These are phyloP conservation scores for Eriosoma lanigerum DNA, from an alignment of 1,140 invertebrate species.

Conservation along the genomic window DNA sequence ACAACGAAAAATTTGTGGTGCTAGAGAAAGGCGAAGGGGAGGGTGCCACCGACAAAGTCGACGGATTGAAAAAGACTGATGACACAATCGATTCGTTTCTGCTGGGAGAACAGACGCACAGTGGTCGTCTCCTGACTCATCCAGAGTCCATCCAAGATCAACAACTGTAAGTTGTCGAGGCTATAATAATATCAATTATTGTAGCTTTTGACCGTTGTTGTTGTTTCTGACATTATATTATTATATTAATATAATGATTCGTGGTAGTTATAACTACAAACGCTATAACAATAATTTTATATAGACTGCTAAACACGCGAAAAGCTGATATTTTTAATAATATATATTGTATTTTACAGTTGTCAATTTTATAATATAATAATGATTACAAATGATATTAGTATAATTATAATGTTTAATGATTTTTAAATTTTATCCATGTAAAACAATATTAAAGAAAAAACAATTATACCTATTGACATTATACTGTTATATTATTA, in stretches of 20 bases:
- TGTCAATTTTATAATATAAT: not conserved
- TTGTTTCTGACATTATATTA: no score
- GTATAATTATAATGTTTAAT: conserved; percentile 16
- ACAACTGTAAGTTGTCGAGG: conserved; percentile 47
- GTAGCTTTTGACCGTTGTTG: no score
- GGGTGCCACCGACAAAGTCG: not conserved
- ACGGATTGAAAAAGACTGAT: no score
- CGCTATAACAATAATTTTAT: no score
- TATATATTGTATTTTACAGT: conserved; percentile 7
- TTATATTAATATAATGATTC: no score
- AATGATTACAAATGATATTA: not conserved
- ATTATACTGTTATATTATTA: not conserved
- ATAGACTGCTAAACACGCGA: not conserved
- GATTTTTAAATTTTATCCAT: conserved; percentile 6
- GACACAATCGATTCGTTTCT: not conserved
- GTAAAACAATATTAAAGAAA: conserved; percentile 15
- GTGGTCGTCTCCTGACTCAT: not conserved
- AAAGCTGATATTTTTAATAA: conserved; percentile 29
- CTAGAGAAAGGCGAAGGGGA: not conserved
- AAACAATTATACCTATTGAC: not conserved
- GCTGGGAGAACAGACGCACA: not conserved
- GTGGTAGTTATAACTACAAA: no score
- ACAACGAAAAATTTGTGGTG: not conserved
- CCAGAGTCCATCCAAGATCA: conserved; percentile 39
- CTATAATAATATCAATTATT: no score